Conservation (phyloP, 2,797 vertebrate species). For the Macroramphosus scolopax region DNA sequence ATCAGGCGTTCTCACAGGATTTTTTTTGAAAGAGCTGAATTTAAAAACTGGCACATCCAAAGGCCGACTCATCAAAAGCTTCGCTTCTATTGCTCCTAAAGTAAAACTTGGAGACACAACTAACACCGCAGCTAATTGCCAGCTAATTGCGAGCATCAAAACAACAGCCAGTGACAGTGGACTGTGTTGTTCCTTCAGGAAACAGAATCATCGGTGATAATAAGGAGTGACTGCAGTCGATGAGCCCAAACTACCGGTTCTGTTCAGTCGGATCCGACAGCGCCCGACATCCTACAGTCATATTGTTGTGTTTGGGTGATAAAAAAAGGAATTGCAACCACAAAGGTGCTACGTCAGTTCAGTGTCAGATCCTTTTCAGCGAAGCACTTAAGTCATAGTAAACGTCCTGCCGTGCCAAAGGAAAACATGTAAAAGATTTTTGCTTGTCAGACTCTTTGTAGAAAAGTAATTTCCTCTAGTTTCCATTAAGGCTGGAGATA, state of each 20-base stretch:
- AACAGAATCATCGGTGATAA: no score
- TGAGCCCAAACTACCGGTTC: no score
- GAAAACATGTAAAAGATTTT: constrained; percentile 59
- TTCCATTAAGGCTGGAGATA: constrained; percentile 55
- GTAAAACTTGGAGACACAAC: background rate
- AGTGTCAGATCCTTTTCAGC: constrained; percentile 31
- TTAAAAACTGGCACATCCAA: no score
- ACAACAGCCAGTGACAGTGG: no score
- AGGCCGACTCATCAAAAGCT: background rate
- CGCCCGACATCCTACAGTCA: constrained; percentile 1
- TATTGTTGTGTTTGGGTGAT: constrained; percentile 4
- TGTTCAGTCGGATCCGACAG: no score
- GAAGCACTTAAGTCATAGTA: constrained; percentile 46
- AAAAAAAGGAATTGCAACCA: constrained; percentile 47
- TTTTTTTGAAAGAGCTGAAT: no score
- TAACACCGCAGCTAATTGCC: no score
- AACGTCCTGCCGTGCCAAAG: constrained; percentile 46
- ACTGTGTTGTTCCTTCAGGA: no score
- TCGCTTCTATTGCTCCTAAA: background rate
- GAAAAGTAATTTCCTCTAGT: constrained; percentile 63
- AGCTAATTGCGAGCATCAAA: no score
- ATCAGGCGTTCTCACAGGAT: no score
- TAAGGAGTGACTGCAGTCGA: no score
- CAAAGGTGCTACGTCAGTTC: constrained; percentile 24
- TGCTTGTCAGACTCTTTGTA: constrained; percentile 61